Conservation (phyloP, 92 coral and sea anemone genomes). For the Phymanthus crucifer region DNA sequence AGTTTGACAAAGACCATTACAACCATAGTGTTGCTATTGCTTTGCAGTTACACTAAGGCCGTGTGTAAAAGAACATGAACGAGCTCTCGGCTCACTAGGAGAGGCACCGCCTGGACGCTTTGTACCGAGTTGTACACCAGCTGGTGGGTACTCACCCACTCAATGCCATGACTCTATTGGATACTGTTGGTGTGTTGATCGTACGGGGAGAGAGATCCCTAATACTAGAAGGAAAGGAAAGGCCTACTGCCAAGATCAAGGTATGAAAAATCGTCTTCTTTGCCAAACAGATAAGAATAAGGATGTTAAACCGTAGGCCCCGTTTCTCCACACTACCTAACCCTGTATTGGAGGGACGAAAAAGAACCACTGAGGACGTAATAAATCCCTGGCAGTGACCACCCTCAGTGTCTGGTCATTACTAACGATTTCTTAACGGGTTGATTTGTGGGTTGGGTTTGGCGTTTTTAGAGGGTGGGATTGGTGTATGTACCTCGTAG, state of each 20-base stretch:
- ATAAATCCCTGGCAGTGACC: too few relatives aligned
- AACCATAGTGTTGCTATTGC: background rate
- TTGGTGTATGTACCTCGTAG: too few relatives aligned
- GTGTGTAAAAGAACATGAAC: conserved; percentile 25
- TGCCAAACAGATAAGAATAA: too few relatives aligned
- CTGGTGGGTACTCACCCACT: conserved; percentile 9
- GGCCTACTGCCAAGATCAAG: conserved; percentile 19
- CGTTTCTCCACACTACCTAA: too few relatives aligned
- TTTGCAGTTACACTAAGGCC: conserved; percentile 13
- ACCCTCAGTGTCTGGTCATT: too few relatives aligned
- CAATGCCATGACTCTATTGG: conserved; percentile 39
- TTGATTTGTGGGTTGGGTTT: too few relatives aligned
- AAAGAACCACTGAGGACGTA: too few relatives aligned
- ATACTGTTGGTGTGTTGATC: conserved; percentile 47
- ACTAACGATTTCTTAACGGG: too few relatives aligned
- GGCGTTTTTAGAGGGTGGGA: too few relatives aligned
- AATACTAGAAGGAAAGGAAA: conserved; percentile 38
- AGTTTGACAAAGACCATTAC: too few relatives aligned
- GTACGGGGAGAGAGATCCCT: conserved; percentile 30
- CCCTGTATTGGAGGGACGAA: too few relatives aligned
- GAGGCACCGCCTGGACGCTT: conserved; percentile 38
- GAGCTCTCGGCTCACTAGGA: conserved; percentile 29
- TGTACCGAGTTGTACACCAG: conserved; percentile 32
- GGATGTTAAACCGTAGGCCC: too few relatives aligned
- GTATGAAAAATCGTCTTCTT: background rate